Percentiles rank a stretch among this genome's conserved stretches.
Conservation (phyloP, 2,888 invertebrate species). For the Pristionchus mayeri region DNA sequence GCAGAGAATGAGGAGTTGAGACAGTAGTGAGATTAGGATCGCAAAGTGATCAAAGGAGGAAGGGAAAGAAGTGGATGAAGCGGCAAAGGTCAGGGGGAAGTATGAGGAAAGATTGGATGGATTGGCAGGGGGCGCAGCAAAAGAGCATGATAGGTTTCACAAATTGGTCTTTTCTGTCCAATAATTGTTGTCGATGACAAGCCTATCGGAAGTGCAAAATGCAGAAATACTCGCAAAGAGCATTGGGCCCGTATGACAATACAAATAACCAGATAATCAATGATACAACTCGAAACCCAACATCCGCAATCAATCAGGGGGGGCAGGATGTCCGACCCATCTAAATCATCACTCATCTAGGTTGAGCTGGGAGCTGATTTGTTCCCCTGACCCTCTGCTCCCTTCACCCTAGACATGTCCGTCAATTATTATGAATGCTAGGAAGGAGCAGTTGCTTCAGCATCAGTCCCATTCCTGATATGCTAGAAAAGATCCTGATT, state of each 20-base stretch:
- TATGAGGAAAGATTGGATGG: background rate
- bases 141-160: no score
- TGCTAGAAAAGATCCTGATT: background rate
- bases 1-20: background rate
- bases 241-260: no score
- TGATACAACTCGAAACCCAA: no score
- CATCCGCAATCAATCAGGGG: constrained; percentile 3
- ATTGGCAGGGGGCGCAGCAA: background rate
- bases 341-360: constrained; percentile 29
- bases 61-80: background rate
- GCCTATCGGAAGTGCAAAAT: no score
- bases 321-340: background rate
- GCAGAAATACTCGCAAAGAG: no score
- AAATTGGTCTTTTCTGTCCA: no score
- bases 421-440: constrained; percentile 37
- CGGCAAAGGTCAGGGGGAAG: constrained; percentile 7
- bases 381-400: background rate
- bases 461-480: no score
- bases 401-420: background rate
- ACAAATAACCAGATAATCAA: no score
- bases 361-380: background rate
- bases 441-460: background rate
- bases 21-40: constrained; percentile 29
- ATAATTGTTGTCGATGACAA: no score
- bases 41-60: constrained; percentile 35